Conservation (phyloP, 2,888 invertebrate genomes). For the Brachynemurus nebulosus region DNA sequence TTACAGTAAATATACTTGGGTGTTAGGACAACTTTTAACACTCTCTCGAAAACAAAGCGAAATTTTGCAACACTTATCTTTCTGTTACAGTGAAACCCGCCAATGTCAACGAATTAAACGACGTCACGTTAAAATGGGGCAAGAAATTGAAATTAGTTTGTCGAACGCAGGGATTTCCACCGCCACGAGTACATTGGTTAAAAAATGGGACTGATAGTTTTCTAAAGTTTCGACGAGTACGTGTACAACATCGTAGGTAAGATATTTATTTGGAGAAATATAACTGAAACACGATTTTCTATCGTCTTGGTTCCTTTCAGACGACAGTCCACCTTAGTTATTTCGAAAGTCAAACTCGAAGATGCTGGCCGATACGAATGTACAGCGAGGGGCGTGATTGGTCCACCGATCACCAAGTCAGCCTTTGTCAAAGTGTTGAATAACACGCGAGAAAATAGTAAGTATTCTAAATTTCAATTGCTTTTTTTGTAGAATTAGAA, state of each 20-base stretch:
- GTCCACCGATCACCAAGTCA: conserved; percentile 8
- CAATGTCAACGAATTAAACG: conserved; percentile 4
- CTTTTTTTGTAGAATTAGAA: not conserved
- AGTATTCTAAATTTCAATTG: not conserved
- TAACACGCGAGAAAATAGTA: not conserved
- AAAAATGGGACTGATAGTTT: conserved; percentile 7
- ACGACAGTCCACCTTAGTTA: conserved; percentile 7
- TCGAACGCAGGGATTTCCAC: conserved; percentile 8
- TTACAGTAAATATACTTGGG: too few relatives aligned
- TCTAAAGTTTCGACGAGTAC: not conserved
- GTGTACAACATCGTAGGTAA: conserved; percentile 4
- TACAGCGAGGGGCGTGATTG: conserved; percentile 6
- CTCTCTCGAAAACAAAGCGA: too few relatives aligned
- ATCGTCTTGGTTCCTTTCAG: not conserved
- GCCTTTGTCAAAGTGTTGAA: conserved; percentile 3
- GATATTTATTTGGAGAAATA: not conserved
- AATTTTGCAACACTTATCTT: conserved; percentile 2
- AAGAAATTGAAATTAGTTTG: conserved; percentile 8
- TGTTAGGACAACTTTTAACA: too few relatives aligned
- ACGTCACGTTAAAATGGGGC: conserved; percentile 3
- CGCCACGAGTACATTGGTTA: conserved; percentile 7
- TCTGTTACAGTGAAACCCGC: conserved; percentile 9
- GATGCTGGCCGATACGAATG: conserved; percentile 9
- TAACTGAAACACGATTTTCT: not conserved
- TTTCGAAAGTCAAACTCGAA: conserved; percentile 6